These are phyloP conservation scores for Fregata magnificens DNA, from an alignment of 2,113 vertebrate genomes.

Conservation along the genomic window DNA sequence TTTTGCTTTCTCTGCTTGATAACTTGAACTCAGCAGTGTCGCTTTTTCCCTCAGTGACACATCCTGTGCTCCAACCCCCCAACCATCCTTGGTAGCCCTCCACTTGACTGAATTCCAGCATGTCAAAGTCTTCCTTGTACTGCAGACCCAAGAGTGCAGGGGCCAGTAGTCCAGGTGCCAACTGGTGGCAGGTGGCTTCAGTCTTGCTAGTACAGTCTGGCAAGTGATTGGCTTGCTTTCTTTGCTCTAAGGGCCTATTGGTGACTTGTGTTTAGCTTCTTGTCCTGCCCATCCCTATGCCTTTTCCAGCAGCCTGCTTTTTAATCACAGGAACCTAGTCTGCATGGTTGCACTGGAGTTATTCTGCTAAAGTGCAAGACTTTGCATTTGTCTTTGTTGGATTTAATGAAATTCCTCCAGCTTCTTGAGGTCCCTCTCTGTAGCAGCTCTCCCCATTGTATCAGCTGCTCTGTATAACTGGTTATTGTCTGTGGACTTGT, in stretches of 20 bases:
- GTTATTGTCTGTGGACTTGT: neutral
- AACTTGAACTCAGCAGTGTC: neutral
- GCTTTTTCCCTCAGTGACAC: neutral
- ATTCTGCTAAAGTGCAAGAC: neutral
- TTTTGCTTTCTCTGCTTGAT: neutral
- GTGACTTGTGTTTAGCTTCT: neutral
- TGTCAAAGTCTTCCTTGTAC: neutral
- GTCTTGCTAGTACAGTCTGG: neutral
- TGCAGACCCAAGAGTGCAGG: neutral
- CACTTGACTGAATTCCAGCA: neutral
- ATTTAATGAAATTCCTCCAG: neutral
- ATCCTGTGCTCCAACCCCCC: neutral
- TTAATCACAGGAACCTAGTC: neutral
- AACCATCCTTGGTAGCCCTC: neutral
- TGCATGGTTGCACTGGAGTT: neutral
- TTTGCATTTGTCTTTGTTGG: neutral
- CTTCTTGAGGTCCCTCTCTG: neutral
- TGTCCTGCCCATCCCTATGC: neutral
- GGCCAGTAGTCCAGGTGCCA: neutral
- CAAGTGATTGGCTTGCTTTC: neutral
- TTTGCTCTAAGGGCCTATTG: neutral
- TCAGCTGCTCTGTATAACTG: neutral
- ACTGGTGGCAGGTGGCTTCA: neutral
- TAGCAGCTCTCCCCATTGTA: neutral
- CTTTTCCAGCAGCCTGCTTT: neutral